Evolutionary conservation across 2,113 vertebrate species (phyloP), one percentile per base, ranked within the genome.

Genomic region (Ictalurus furcatus): DNA sequence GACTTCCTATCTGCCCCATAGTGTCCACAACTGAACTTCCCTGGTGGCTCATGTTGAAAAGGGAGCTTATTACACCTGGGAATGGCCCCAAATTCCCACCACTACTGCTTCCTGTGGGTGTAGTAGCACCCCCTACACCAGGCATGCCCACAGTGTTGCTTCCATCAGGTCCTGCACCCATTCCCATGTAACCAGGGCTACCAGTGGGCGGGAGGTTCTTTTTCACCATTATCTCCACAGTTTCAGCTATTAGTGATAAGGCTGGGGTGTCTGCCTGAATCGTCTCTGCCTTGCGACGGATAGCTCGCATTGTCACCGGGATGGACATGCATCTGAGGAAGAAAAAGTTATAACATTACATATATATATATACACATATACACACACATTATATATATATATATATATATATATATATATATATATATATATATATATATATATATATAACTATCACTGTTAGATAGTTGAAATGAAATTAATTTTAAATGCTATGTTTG

Each of bases 201-300:
- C 97, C 96, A 89, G 98, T 97, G 34, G 97, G 98, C 83, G 98
- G 98, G 85, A 98, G 96, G 87, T 98, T 99, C 94, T 98, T 99
- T 95, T 99, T 99, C 93, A 99, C 97, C 98, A 99, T 99, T 85
- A 97, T 98, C 94, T 98, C 98, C 74, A 99, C 98, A 76, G 98
- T 99, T 95, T 99, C 97, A 88, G 98, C 98, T 94, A 99, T 99
- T 90, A 99, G 95, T 86, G 97, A 98, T 93, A 99, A 95, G 89
- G 98, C 98, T 40, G 98, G 98, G 12, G 98, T 99, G 94, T 99
- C 98, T 34, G 98, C 98, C 92, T 99, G 98, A 93, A 99, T 99
- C 76, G 98, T 99, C 96, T 99, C 98, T 76, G 98, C 98, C 92
- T 99, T 99, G 91, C 98, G 96, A 40, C 98, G 97, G 90, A 99